These are phyloP conservation scores for Empis stercorea DNA, from an alignment of 2,888 invertebrate genomes.

Conservation along the genomic window DNA sequence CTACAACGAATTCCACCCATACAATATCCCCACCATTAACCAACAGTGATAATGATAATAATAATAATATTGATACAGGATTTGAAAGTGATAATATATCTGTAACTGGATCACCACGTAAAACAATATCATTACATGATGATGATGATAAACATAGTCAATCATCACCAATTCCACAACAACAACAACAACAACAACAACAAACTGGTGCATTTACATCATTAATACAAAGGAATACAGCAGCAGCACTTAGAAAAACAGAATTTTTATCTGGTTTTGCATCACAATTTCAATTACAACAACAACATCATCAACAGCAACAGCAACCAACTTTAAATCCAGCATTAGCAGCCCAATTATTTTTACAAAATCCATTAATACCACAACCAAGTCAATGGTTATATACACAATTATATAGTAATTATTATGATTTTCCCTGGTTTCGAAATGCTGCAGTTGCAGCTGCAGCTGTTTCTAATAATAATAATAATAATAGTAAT, in stretches of 20 bases:
- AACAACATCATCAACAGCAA: background rate
- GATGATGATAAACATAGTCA: constrained; percentile 31
- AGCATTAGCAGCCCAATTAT: constrained; percentile 54
- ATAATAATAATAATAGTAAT: constrained; percentile 2
- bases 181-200: constrained; percentile 13
- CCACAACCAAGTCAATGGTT: constrained; percentile 69
- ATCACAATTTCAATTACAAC: constrained; percentile 25
- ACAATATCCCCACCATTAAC: constrained; percentile 35
- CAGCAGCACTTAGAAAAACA: constrained; percentile 28
- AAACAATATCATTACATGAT: constrained; percentile 38
- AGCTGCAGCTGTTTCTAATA: constrained; percentile 15
- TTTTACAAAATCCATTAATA: constrained; percentile 58
- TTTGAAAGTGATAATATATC: constrained; percentile 37
- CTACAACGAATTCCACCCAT: constrained; percentile 14
- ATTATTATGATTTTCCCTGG: constrained; percentile 54
- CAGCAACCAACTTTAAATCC: constrained; percentile 38
- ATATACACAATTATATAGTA: constrained; percentile 62
- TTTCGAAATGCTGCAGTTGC: constrained; percentile 37
- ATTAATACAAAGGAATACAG: constrained; percentile 30
- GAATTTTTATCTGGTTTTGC: constrained; percentile 37
- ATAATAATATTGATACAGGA: constrained; percentile 34
- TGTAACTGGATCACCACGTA: constrained; percentile 37
- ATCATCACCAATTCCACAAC: constrained; percentile 23
- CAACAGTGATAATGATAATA: constrained; percentile 30
- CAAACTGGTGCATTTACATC: constrained; percentile 32